Base-by-base conservation (phyloP, 2,797 vertebrate genomes). In the Tachyglossus aculeatus region DNA sequence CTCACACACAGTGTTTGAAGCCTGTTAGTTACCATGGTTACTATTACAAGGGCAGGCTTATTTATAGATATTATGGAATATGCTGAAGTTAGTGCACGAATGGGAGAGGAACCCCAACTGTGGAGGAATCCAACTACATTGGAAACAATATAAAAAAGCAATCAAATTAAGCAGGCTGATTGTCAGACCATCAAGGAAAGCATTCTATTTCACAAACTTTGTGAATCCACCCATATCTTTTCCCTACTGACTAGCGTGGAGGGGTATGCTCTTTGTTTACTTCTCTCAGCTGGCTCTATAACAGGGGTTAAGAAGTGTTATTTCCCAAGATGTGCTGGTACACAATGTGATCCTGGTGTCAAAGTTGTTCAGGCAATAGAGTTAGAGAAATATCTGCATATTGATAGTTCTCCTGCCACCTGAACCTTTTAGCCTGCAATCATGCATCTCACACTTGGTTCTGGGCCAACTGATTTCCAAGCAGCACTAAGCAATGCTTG, bases 21-120 rank as follows among this genome's bases (percentile, higher is more conserved):
- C 74, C 79, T 80, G 47, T 7, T 2, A 1, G 91, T 93, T 91
- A 14, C 86, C 80, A 88, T 93, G 88, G 91, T 82, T 88, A 92
- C 90, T 3, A 56, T 67, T 84, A 86, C 85, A 86, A 62, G 82
- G 86, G 67, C 75, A 86, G 84, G 86, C 85, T 88, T 92, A 93
- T 92, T 93, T 93, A 91, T 91, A 92, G 86, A 67, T 47, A 50
- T 84, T 79, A 0, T 22, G 85, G 90, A 86, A 88, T 87, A 90
- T 89, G 86, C 85, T 78, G 70, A 70, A 88, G 85, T 77, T 91
- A 74, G 74, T 86, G 78, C 86, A 89, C 81, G 71, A 81, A 89
- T 77, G 81, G 87, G 80, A 88, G 79, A 78, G 70, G 83, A 70
- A 73, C 81, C 84, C 84, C 84, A 83, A 78, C 90, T 88, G 81